Percentiles rank a stretch among this genome's conserved stretches.
These are phyloP conservation scores for Drosophila lacteicornis DNA, from an alignment of 1,140 invertebrate genomes.

Conservation along the genomic window DNA sequence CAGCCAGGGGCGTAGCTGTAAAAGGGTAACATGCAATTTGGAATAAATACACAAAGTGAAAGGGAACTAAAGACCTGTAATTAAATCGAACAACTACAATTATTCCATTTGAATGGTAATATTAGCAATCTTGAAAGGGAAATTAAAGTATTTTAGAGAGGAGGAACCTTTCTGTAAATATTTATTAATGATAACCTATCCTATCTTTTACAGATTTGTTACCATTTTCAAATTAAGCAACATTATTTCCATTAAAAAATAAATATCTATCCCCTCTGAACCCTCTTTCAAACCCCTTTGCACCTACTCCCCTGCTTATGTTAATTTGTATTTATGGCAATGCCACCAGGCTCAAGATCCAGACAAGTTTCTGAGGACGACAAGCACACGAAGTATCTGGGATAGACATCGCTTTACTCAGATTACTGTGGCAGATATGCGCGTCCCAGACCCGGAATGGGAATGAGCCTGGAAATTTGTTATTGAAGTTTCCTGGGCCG, in stretches of 20 bases:
- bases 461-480: constrained; percentile 52
- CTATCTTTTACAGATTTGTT: no score
- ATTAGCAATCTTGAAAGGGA: background rate
- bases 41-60: background rate
- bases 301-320: constrained; percentile 27
- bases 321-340: constrained; percentile 52
- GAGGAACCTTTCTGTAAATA: background rate
- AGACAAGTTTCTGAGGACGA: constrained; percentile 38
- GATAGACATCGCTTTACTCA: constrained; percentile 66
- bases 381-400: constrained; percentile 47
- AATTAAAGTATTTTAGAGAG: background rate
- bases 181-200: no score
- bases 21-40: constrained; percentile 10
- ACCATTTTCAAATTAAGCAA: no score
- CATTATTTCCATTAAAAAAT: background rate
- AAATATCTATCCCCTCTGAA: no score
- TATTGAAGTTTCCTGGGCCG: constrained; percentile 51
- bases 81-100: background rate
- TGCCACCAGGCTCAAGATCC: constrained; percentile 33
- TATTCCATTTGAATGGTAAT: background rate
- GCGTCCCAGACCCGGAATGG: constrained; percentile 2
- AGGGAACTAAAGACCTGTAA: constrained; percentile 1
- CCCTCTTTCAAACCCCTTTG: background rate
- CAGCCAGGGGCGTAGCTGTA: constrained; percentile 14
- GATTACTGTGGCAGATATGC: constrained; percentile 71